These are phyloP conservation scores for Edolisoma coerulescens DNA, from an alignment of 2,113 vertebrate genomes.

Conservation along the genomic window DNA sequence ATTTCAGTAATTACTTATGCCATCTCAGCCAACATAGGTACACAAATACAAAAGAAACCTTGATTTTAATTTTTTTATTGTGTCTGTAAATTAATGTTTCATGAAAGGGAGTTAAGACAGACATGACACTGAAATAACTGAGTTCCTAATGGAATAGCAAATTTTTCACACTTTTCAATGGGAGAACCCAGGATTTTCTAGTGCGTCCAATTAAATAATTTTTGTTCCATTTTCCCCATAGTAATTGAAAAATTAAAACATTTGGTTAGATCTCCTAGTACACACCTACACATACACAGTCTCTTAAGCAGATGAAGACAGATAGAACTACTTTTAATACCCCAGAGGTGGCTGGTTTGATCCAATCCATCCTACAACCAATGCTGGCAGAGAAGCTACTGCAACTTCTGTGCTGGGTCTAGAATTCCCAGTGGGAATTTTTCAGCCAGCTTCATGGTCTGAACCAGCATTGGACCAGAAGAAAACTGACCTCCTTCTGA, in stretches of 20 bases:
- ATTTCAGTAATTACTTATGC: background rate
- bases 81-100: background rate
- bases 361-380: background rate
- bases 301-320: background rate
- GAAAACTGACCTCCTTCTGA: background rate
- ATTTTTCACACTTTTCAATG: background rate
- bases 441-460: background rate
- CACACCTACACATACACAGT: background rate
- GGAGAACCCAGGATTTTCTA: background rate
- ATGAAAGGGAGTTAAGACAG: background rate
- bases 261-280: background rate
- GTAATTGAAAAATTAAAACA: background rate
- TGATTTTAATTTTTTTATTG: background rate
- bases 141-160: background rate
- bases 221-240: background rate
- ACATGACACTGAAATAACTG: background rate
- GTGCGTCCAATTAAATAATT: background rate
- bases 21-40: background rate
- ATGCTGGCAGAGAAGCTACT: background rate
- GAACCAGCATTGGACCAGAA: background rate
- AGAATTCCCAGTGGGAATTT: background rate
- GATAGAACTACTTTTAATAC: background rate
- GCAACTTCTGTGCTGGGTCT: fast-evolving
- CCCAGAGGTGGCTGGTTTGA: background rate
- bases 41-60: background rate